phyloP scores from a whole-genome alignment of 2,888 invertebrate species.

The Thymelicus sylvestris region DNA sequence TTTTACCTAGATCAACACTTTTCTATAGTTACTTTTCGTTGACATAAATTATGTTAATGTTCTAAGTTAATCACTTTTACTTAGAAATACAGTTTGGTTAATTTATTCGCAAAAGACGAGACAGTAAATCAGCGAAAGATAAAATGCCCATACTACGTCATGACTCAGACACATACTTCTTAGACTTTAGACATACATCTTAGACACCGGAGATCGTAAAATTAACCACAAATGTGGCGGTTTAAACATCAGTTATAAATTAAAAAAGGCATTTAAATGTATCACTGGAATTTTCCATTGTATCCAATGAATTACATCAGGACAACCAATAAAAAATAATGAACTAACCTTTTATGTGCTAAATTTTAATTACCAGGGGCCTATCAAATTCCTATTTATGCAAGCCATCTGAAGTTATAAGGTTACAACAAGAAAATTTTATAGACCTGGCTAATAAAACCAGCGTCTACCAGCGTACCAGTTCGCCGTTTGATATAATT shows the following conservation, averaged over 20 bases:
- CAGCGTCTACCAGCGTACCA: too few relatives aligned
- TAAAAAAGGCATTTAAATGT: slow-evolving; percentile 53
- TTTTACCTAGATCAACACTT: too few relatives aligned
- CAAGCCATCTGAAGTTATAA: too few relatives aligned
- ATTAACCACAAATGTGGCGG: slow-evolving; percentile 53
- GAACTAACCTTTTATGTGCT: neutral
- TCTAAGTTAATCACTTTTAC: neutral
- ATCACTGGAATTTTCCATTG: slow-evolving; percentile 40
- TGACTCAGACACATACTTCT: slow-evolving; percentile 24
- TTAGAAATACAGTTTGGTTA: neutral
- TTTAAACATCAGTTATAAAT: slow-evolving; percentile 61
- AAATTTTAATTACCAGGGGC: neutral
- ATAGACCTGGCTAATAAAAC: too few relatives aligned
- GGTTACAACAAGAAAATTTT: too few relatives aligned
- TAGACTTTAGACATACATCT: slow-evolving; percentile 3
- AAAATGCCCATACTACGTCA: neutral
- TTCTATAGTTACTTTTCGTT: neutral
- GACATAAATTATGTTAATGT: neutral
- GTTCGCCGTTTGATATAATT: too few relatives aligned
- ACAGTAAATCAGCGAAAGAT: slow-evolving; percentile 2
- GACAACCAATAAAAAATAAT: neutral
- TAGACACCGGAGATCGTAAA: slow-evolving; percentile 53
- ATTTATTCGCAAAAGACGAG: neutral
- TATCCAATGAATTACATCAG: slow-evolving; percentile 1
- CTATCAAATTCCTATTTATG: too few relatives aligned